Base-by-base conservation (phyloP, 1,140 invertebrate species). In the Caligus rogercresseyi region DNA sequence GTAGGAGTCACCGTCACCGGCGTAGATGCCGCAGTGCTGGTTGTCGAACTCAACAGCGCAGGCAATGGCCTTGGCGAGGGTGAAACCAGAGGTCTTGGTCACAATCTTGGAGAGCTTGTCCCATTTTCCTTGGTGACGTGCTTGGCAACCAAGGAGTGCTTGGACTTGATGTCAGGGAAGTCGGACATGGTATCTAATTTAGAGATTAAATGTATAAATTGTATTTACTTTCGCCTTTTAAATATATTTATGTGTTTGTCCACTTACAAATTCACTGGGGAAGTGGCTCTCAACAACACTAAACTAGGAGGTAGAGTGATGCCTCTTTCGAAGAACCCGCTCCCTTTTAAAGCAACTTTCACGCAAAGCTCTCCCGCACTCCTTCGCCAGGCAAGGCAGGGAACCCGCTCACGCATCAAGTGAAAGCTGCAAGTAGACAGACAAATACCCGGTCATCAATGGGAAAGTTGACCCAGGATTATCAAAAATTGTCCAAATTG, bases 11-110 rank as follows among this genome's bases (percentile, higher is more conserved):
- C 52, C 51, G 24, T 63, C 61, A 56, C 61, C 64, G 21, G 64
- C 64, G 20, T 65, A 65, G 31, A 65, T 65, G n/a, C 64, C 64
- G 26, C 64, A 65, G 43, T 65, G 64, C 20, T 65, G 64, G 58
- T 65, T 43, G 25, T 65, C 64, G 21, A 63, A 65, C 51, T 65
- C 57, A 14, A 64, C 58, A 54, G 64, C 64, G 51, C 64, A 65
- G 43, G 64, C 59, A 25, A 65, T 65, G 54, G 64, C 64, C 64
- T 65, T 25, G 23, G 19, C 55, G 1, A 65, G 51, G 26, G 64
- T 65, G 25, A 65, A 65, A 15, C 57, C 57, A 1, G 64, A 65
- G 1, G 64, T 65, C 15, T 63, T 55, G 58, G 57, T 65, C 25
- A 31, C 52, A 25, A 63, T 62, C 21, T 52, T 54, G 43, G 26